These are phyloP conservation scores for Petrocephalus sullivani DNA, from an alignment of 2,797 vertebrate genomes.

Conservation along the genomic window DNA sequence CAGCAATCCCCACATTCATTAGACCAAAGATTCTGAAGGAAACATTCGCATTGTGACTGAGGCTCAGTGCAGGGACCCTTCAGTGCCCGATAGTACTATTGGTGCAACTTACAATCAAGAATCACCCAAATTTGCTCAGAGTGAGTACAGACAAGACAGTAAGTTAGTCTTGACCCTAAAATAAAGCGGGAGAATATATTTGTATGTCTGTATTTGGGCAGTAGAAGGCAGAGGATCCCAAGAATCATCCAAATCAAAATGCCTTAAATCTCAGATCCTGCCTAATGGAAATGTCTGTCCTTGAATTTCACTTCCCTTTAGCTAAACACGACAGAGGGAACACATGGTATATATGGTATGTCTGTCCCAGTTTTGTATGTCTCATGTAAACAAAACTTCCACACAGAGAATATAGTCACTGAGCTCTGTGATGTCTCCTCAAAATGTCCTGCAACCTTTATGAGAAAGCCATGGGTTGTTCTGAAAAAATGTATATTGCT, in stretches of 20 bases:
- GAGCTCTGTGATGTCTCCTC: neutral
- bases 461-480: neutral
- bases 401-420: neutral
- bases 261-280: neutral
- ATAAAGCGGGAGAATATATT: neutral
- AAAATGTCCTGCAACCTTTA: neutral
- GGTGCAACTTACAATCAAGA: neutral
- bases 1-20: conserved; percentile 34
- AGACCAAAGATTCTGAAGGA: conserved; percentile 11
- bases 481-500: neutral
- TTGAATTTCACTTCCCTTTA: neutral
- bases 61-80: neutral
- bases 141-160: neutral
- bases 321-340: neutral
- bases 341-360: neutral
- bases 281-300: neutral
- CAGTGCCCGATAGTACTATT: neutral
- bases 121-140: neutral
- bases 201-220: neutral
- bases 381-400: neutral
- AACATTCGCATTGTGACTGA: neutral
- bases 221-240: neutral
- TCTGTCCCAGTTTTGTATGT: neutral
- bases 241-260: conserved; percentile 17
- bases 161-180: neutral